Percentiles rank a stretch among this genome's conserved stretches.
phyloP scores from a whole-genome alignment of 2,797 vertebrate species.

The Artibeus lituratus region DNA sequence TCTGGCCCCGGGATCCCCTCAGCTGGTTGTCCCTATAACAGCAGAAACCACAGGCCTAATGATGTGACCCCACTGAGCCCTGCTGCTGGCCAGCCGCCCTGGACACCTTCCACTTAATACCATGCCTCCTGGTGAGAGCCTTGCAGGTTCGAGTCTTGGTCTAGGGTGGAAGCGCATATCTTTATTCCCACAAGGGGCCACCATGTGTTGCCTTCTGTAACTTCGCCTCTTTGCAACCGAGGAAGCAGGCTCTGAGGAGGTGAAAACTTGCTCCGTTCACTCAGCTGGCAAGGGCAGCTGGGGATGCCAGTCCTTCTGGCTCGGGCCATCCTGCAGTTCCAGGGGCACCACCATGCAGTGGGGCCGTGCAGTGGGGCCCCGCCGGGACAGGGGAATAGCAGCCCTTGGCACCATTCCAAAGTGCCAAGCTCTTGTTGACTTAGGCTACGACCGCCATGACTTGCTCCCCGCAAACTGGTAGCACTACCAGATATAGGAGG shows the following conservation, averaged over 20 bases:
- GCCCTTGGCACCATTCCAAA: neutral
- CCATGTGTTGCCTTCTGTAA: neutral
- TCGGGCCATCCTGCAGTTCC: neutral
- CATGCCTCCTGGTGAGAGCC: neutral
- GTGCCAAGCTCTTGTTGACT: rapidly evolving
- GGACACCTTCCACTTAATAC: neutral
- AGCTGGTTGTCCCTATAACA: neutral
- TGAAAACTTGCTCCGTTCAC: neutral
- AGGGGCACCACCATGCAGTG: neutral
- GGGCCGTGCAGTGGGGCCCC: neutral
- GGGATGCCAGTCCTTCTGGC: neutral
- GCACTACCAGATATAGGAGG: neutral
- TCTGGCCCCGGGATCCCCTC: neutral
- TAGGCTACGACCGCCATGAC: no score
- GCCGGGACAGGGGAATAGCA: neutral
- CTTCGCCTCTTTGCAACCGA: neutral
- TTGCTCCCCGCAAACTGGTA: neutral
- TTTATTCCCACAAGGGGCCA: neutral
- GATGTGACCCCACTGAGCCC: neutral
- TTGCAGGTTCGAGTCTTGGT: neutral
- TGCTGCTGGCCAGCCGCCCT: neutral
- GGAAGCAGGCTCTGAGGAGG: neutral
- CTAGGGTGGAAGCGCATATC: neutral
- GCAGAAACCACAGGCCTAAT: neutral
- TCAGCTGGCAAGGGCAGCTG: neutral